Evolutionary conservation across 2,888 invertebrate species (phyloP).

Genomic region (Griposia aprilina): DNA sequence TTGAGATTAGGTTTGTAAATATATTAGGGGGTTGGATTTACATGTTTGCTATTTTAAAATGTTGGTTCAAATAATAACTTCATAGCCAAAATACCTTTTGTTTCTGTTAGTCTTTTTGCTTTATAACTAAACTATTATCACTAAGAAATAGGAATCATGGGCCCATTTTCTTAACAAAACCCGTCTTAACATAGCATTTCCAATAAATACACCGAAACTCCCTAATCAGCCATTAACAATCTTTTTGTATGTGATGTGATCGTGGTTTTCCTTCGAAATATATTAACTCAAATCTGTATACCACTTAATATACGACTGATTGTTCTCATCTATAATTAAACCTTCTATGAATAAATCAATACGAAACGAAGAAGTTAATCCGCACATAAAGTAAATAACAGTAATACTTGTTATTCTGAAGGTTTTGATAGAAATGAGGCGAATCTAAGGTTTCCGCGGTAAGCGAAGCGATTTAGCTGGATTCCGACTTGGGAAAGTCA

Average conservation of each 20-base stretch:
- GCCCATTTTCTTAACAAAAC: not conserved
- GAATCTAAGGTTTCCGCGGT: constrained; percentile 23
- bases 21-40: not conserved
- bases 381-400: constrained; percentile 22
- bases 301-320: constrained; percentile 13
- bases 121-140: too few relatives aligned
- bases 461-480: constrained; percentile 34
- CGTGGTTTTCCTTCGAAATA: not conserved
- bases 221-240: too few relatives aligned
- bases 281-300: not conserved
- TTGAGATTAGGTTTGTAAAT: constrained; percentile 22
- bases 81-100: too few relatives aligned
- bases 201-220: not conserved
- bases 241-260: too few relatives aligned
- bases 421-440: constrained; percentile 16
- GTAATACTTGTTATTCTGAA: constrained; percentile 12
- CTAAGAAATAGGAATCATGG: not conserved
- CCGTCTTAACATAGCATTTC: not conserved
- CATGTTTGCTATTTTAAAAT: too few relatives aligned
- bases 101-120: too few relatives aligned
- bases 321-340: constrained; percentile 22
- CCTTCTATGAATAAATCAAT: constrained; percentile 19
- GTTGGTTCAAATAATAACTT: too few relatives aligned
- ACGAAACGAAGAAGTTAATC: constrained; percentile 11
- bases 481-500: constrained; percentile 43